Conservation (phyloP, 2,113 vertebrate species). For the Gila orcuttii region DNA sequence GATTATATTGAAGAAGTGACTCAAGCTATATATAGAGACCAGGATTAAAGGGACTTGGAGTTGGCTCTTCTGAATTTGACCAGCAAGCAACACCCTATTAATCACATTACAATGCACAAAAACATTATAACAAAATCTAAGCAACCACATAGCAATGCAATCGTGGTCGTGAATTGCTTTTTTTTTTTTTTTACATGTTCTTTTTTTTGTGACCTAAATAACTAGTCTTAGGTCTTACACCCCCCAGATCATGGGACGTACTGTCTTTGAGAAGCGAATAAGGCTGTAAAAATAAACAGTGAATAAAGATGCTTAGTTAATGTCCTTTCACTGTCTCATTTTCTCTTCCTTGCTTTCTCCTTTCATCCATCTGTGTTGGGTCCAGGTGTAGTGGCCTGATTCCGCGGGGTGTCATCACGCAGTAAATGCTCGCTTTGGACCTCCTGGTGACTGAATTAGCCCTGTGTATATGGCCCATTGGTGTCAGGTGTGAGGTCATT, state of each 20-base stretch:
- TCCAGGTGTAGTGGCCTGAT: constrained; percentile 73
- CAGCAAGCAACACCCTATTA: neutral
- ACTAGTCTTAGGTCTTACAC: neutral
- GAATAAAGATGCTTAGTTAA: constrained; percentile 39
- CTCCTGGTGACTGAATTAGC: constrained; percentile 86
- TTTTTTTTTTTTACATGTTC: neutral
- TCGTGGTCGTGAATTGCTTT: neutral
- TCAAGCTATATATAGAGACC: too few relatives aligned
- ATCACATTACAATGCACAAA: neutral
- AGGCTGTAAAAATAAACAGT: constrained; percentile 24
- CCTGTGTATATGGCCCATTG: constrained; percentile 81
- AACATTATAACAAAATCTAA: neutral
- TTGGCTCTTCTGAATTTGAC: neutral
- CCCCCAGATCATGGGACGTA: neutral
- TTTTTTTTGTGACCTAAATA: neutral
- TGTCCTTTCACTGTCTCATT: neutral
- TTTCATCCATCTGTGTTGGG: constrained; percentile 58
- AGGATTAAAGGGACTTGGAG: neutral
- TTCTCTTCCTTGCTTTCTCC: neutral
- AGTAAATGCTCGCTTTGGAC: constrained; percentile 73
- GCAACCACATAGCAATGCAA: neutral
- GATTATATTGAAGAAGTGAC: too few relatives aligned
- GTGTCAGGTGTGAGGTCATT: constrained; percentile 93
- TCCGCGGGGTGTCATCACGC: constrained; percentile 69
- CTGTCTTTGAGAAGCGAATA: neutral